Conservation (phyloP, 2,113 vertebrate species). For the Spheniscus mendiculus region DNA sequence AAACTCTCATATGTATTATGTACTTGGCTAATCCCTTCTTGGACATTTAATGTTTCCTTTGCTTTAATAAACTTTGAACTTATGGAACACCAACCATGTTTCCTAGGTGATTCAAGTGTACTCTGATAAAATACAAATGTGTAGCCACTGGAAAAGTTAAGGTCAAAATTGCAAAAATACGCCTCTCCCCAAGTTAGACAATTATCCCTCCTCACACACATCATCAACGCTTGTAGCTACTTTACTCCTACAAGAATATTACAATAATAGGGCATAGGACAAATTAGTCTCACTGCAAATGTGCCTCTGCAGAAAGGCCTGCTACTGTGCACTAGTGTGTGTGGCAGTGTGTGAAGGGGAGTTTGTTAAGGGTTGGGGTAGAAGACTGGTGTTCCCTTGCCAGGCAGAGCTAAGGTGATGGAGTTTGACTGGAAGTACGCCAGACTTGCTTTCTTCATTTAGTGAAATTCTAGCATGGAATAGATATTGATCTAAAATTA, state of each 20-base stretch:
- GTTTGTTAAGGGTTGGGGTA: not conserved
- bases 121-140: not conserved
- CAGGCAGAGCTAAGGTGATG: not conserved
- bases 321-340: not conserved
- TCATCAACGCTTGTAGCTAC: not conserved
- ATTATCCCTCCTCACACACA: not conserved
- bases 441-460: not conserved
- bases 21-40: not conserved
- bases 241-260: not conserved
- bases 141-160: not conserved
- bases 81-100: not conserved
- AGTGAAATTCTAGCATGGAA: not conserved
- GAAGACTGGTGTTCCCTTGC: not conserved
- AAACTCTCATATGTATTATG: not conserved
- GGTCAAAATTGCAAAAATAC: not conserved
- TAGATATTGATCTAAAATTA: not conserved
- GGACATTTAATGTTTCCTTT: not conserved
- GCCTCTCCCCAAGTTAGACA: not conserved
- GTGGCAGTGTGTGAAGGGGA: not conserved
- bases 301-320: not conserved
- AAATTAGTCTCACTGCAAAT: not conserved
- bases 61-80: not conserved
- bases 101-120: not conserved
- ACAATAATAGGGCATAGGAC: not conserved
- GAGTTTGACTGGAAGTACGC: not conserved